A percentile compares a stretch with the other conserved stretches of the same genome.
Conservation (phyloP, 2,113 vertebrate species). For the Mormoops blainvillei region DNA sequence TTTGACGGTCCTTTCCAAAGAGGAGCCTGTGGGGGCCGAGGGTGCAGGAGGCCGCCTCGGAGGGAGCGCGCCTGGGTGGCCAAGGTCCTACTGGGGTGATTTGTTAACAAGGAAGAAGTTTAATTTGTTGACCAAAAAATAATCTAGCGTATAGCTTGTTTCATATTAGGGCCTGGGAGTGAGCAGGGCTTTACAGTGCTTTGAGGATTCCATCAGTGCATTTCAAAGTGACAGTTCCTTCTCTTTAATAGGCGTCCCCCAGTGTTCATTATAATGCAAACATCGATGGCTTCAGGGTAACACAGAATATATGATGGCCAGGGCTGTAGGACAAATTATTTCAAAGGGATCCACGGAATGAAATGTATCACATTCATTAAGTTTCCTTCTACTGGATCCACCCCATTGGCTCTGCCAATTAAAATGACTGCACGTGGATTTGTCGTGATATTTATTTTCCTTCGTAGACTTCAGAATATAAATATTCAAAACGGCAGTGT, state of each 20-base stretch:
- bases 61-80: accelerated
- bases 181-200: not conserved
- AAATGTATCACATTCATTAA: slow-evolving; percentile 73
- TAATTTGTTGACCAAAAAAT: not conserved
- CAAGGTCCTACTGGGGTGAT: not conserved
- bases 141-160: not conserved
- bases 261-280: slow-evolving; percentile 47
- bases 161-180: not conserved
- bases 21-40: accelerated
- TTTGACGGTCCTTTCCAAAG: not conserved
- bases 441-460: slow-evolving; percentile 55
- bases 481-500: slow-evolving; percentile 51
- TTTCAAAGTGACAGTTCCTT: slow-evolving; percentile 11
- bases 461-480: slow-evolving; percentile 59
- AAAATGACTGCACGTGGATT: slow-evolving; percentile 57
- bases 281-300: slow-evolving; percentile 30
- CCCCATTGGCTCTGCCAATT: slow-evolving; percentile 76
- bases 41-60: accelerated
- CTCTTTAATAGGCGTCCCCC: not conserved
- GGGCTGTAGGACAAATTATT: slow-evolving; percentile 61
- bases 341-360: slow-evolving; percentile 55
- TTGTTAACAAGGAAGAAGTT: not conserved
- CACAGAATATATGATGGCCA: slow-evolving; percentile 62
- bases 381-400: slow-evolving; percentile 59
- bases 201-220: not conserved